Evolutionary conservation across 2,797 vertebrate species (phyloP), one percentile per base, ranked within the genome.

Genomic region (Apogon hyalosoma): DNA sequence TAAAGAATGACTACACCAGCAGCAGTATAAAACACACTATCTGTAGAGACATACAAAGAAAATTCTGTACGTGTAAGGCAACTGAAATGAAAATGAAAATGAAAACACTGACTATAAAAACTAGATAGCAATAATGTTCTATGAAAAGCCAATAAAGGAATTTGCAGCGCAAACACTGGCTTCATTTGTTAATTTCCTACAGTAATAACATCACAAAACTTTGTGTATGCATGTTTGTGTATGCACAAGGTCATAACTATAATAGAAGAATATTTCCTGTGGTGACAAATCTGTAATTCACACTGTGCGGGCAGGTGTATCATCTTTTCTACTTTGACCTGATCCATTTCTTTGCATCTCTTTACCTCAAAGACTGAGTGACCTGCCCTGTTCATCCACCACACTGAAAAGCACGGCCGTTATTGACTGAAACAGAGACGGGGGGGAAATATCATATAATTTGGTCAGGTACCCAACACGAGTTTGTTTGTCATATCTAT

Each of bases 401-500:
- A 24, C 56, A 45, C 69, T 58, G 13, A 62, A 63, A 71, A 70
- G 40, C 63, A 49, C 16, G 7, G 43, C 41, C 12, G 9, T 56
- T 36, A 68, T 70, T 3, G 39, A 71, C 73, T 57, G 64, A 77
- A 79, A 76, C 41, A 13, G 45, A 24, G 47, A 64, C 47, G 15
- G 1, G 47, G 24, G 11, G 79, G 73, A 84, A 84, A 81, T 87
- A 87, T 91, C 82, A 68, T 69, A 73, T 82, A 65, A 72, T 79
- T 75, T 54, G 42, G 21, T 68, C 66, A 10, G 51, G 47, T 57
- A 73, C 41, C 57, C 28, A 47, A 69, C 53, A 67, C 54, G 0
- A 75, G 68, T 79, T 89, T 81, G 55, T 81, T 80, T 75, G 69
- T 64, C 56, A 78, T 84, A 89, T 92, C 85, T 77, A 63, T 74